A percentile compares a stretch with the other conserved stretches of the same genome.
These are phyloP conservation scores for Zosterops hypoxanthus DNA, from an alignment of 2,113 vertebrate species.

Conservation along the genomic window DNA sequence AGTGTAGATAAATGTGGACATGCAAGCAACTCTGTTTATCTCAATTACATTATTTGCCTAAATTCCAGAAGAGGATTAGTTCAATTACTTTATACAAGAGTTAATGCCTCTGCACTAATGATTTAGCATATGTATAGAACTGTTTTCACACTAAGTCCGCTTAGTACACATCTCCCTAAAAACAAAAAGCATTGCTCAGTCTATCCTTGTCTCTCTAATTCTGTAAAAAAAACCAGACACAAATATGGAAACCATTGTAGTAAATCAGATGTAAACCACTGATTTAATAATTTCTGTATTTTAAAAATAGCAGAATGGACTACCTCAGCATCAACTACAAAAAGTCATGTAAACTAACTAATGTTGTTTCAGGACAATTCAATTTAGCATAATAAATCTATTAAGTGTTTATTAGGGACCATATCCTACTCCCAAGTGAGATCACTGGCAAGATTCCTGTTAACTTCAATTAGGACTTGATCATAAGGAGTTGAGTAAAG, in stretches of 20 bases:
- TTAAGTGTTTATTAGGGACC: not conserved
- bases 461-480: not conserved
- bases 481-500: not conserved
- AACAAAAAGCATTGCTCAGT: not conserved
- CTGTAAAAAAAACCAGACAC: not conserved
- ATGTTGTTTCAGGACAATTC: not conserved
- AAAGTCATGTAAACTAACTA: not conserved
- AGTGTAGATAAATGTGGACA: slow-evolving; percentile 75
- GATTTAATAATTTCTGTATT: not conserved
- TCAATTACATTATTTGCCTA: slow-evolving; percentile 72
- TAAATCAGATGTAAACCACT: not conserved
- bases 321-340: not conserved
- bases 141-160: not conserved
- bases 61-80: slow-evolving; percentile 70
- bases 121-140: slow-evolving; percentile 29
- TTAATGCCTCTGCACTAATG: slow-evolving; percentile 51
- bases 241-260: not conserved
- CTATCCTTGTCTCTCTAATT: not conserved
- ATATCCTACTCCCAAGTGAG: not conserved
- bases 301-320: not conserved
- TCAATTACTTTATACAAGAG: slow-evolving; percentile 71
- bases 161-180: not conserved
- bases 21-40: slow-evolving; percentile 75
- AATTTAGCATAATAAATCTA: not conserved
- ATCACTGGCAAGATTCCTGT: not conserved